Percentiles rank a stretch among this genome's conserved stretches.
Conservation (phyloP, 2,797 vertebrate genomes). For the Urosaurus nigricauda region DNA sequence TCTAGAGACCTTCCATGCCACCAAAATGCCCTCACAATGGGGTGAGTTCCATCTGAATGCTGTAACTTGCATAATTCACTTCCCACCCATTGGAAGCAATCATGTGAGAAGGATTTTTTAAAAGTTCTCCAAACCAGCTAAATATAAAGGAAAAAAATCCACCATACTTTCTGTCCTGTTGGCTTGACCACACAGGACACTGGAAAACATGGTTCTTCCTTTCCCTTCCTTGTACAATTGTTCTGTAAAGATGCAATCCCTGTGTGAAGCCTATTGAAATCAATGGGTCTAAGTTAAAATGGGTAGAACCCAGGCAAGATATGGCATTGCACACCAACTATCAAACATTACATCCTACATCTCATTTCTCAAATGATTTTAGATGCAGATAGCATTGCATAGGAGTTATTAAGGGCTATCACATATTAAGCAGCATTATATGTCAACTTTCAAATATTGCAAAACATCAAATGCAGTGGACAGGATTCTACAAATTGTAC, state of each 20-base stretch:
- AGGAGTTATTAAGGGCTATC: neutral
- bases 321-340: neutral
- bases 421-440: neutral
- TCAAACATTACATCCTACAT: neutral
- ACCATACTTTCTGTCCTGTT: neutral
- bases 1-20: neutral
- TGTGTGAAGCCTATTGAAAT: neutral
- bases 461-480: neutral
- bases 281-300: neutral
- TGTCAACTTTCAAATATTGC: neutral
- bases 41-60: neutral
- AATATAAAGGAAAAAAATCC: neutral
- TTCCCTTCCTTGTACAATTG: neutral
- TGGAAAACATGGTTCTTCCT: neutral
- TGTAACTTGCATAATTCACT: neutral
- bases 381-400: neutral
- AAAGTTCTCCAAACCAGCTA: neutral
- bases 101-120: neutral
- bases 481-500: neutral
- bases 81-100: neutral
- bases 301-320: neutral
- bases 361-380: neutral
- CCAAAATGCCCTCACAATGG: neutral
- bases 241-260: neutral
- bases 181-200: neutral